These are phyloP conservation scores for Acrobasis suavella DNA, from an alignment of 2,888 invertebrate species.

Conservation along the genomic window DNA sequence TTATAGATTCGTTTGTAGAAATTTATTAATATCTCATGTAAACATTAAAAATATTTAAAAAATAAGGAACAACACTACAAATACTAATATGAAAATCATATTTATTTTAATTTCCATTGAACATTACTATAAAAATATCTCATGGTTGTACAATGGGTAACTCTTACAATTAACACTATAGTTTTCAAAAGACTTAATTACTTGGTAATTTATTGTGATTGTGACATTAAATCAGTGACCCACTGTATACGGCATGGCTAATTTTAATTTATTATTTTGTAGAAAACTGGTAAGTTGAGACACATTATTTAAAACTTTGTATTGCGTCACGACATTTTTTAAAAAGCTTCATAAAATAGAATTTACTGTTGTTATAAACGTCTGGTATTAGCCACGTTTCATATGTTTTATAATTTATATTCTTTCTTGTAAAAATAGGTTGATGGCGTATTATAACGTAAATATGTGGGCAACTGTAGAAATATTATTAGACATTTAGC, in stretches of 20 bases:
- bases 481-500: background rate
- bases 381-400: background rate
- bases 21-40: background rate
- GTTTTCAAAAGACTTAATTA: background rate
- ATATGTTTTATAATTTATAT: conserved; percentile 5
- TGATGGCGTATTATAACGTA: background rate
- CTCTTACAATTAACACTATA: background rate
- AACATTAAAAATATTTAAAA: background rate
- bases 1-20: background rate
- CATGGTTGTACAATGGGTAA: background rate
- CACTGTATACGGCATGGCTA: background rate
- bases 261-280: conserved; percentile 1
- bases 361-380: background rate
- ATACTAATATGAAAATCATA: background rate
- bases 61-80: no score
- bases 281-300: conserved; percentile 5
- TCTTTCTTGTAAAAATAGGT: background rate
- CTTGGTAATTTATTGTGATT: no score
- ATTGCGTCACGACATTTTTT: conserved; percentile 4
- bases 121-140: background rate
- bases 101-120: background rate
- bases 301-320: conserved; percentile 4
- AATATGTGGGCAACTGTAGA: background rate
- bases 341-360: conserved; percentile 5
- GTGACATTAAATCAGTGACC: background rate